phyloP scores from a whole-genome alignment of 2,113 vertebrate species.

The Perognathus longimembris region DNA sequence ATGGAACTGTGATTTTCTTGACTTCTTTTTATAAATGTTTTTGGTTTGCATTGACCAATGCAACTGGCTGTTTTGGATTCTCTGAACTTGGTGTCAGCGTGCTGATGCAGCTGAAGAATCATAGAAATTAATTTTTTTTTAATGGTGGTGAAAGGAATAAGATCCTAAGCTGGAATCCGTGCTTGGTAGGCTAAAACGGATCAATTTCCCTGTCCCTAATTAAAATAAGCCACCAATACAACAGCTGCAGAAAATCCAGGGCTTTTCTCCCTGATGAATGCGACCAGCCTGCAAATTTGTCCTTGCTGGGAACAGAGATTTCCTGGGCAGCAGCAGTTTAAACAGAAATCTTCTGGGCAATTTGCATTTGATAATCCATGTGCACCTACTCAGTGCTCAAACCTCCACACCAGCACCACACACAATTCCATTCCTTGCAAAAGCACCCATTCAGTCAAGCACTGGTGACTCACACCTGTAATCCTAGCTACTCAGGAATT shows the following conservation, averaged over 20 bases:
- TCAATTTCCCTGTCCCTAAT: constrained; percentile 73
- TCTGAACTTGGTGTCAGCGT: constrained; percentile 49
- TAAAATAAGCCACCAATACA: constrained; percentile 74
- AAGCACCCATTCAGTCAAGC: background rate
- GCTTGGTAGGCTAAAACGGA: constrained; percentile 70
- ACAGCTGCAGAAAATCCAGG: constrained; percentile 61
- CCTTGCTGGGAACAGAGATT: constrained; percentile 60
- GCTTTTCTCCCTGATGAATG: constrained; percentile 69
- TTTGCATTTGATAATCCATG: background rate
- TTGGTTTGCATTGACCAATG: constrained; percentile 11
- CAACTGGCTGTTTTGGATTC: constrained; percentile 44
- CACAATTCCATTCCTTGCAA: background rate
- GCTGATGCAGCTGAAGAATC: constrained; percentile 63
- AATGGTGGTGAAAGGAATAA: constrained; percentile 40
- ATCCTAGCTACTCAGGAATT: too few relatives aligned
- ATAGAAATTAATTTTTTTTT: constrained; percentile 74
- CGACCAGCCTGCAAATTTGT: constrained; percentile 68
- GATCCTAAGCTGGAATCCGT: constrained; percentile 21
- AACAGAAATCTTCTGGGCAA: constrained; percentile 26
- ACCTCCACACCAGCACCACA: background rate
- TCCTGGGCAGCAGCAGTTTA: constrained; percentile 30
- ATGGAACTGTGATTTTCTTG: constrained; percentile 1
- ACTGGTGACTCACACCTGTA: too few relatives aligned
- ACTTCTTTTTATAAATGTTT: constrained; percentile 28
- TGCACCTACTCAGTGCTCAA: background rate